phyloP scores from a whole-genome alignment of 2,113 vertebrate genomes.

The Calypte anna region DNA sequence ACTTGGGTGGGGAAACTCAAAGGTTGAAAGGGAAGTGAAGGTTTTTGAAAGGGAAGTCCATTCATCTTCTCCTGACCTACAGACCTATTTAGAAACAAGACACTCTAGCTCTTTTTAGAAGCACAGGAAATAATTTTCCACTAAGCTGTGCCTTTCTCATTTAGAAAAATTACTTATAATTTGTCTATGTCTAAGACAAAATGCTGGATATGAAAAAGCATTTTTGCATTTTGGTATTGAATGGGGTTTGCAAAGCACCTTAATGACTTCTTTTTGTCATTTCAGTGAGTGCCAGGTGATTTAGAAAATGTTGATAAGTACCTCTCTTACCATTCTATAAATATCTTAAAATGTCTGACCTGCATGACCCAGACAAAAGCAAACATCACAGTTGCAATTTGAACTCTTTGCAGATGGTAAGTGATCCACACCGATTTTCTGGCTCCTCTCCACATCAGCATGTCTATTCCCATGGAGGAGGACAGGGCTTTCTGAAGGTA shows the following conservation, averaged over 20 bases:
- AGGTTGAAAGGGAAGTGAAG: background rate
- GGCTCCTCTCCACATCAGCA: background rate
- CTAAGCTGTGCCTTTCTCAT: background rate
- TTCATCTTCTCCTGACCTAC: background rate
- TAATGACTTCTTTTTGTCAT: background rate
- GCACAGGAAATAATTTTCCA: background rate
- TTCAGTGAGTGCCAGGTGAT: background rate
- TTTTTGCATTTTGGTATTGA: background rate
- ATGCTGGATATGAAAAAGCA: background rate
- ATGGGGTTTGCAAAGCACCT: background rate
- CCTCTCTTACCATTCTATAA: background rate
- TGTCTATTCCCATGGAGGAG: background rate
- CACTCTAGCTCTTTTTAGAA: background rate
- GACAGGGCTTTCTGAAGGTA: background rate
- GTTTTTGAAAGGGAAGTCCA: background rate
- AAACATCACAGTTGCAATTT: background rate
- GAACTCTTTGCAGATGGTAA: background rate
- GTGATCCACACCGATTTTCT: background rate
- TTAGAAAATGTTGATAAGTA: background rate
- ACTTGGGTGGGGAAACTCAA: background rate
- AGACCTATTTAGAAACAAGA: background rate
- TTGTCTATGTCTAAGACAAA: background rate
- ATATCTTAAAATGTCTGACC: background rate
- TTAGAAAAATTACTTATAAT: background rate
- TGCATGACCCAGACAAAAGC: background rate